Percentiles rank a stretch among this genome's conserved stretches.
Evolutionary conservation across 2,888 invertebrate species (phyloP).

Genomic region (Drosophila gaucha): DNA sequence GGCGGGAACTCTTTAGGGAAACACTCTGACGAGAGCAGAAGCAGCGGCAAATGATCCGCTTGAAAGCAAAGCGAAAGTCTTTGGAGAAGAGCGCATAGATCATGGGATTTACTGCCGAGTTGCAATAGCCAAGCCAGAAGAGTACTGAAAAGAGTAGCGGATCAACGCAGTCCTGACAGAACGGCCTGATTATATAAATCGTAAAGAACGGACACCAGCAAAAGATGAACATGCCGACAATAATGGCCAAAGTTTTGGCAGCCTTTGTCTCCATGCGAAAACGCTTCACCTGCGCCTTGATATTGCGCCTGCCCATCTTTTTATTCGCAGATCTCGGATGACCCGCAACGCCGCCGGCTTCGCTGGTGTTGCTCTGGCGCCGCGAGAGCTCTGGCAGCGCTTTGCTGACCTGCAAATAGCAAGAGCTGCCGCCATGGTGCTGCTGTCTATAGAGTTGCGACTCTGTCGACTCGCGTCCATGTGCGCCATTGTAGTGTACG

Average conservation of each 20-base stretch:
- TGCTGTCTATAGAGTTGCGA: conserved; percentile 84
- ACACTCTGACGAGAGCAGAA: conserved; percentile 87
- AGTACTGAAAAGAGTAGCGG: conserved; percentile 94
- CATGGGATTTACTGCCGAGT: conserved; percentile 97
- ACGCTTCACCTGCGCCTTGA: conserved; percentile 95
- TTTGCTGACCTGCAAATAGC: conserved; percentile 87
- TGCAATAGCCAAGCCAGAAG: conserved; percentile 99
- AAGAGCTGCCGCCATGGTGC: conserved; percentile 84
- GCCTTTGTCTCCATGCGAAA: conserved; percentile 98
- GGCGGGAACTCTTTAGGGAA: conserved; percentile 84
- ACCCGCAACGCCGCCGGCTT: conserved; percentile 49
- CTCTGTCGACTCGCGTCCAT: conserved; percentile 88
- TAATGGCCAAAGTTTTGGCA: conserved; percentile 97
- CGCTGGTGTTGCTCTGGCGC: conserved; percentile 79
- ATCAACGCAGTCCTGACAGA: conserved; percentile 93
- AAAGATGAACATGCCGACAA: conserved; percentile 97
- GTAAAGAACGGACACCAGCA: conserved; percentile 99
- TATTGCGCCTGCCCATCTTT: conserved; percentile 94
- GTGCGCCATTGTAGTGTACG: conserved; percentile 89
- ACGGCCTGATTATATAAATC: conserved; percentile 95
- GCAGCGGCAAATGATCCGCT: conserved; percentile 94
- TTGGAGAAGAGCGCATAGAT: conserved; percentile 97
- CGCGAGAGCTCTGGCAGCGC: conserved; percentile 83
- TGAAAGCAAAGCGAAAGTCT: conserved; percentile 97
- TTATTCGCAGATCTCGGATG: conserved; percentile 77